Base-by-base conservation (phyloP, 2,888 invertebrate genomes). In the Sphaerophoria rueppellii region DNA sequence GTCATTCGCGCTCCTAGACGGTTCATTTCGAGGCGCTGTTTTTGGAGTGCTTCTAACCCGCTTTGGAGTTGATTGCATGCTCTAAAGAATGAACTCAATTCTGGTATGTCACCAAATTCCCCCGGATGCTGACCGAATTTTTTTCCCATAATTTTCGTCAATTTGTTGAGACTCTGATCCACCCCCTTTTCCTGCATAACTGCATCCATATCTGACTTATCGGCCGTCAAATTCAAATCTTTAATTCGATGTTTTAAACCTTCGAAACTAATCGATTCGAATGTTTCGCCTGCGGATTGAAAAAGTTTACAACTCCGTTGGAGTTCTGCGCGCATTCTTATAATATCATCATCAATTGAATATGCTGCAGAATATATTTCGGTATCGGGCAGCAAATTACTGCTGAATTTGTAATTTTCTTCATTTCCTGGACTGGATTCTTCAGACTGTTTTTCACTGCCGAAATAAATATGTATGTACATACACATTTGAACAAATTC, bases 71-170 rank as follows among this genome's bases (percentile, higher is more conserved):
- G 90, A 0, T 89, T 88, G 71, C 91, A 91, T 0, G 90, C 88
- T 60, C 89, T 88, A 58, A 90, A 90, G 74, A 91, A 91, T 0
- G 87, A 87, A 74, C 90, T 91, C 57, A 91, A 52, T 71, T 91
- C 91, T 0, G 91, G 91, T 55, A 91, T 91, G 37, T 91, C 89
- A 0, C 89, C 90, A 70, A 91, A 91, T 58, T 91, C 91, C 0
- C 91, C 91, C 0, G 91, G 89, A 87, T 91, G 90, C 4, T 89
- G 88, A 0, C 89, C 88, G 72, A 91, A 90, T 40, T 88, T 89
- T 4, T 87, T 70, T 12, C 88, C 87, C 58, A 90, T 89, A 50
- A 89, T 87, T 12, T 87, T 61, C 0, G 90, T 89, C 4, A 91
- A 72, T 7, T 89, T 89, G 14, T 88, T 82, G 14, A 91, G 69